phyloP scores from a whole-genome alignment of 2,888 invertebrate genomes.

The Uloborus plumipes region DNA sequence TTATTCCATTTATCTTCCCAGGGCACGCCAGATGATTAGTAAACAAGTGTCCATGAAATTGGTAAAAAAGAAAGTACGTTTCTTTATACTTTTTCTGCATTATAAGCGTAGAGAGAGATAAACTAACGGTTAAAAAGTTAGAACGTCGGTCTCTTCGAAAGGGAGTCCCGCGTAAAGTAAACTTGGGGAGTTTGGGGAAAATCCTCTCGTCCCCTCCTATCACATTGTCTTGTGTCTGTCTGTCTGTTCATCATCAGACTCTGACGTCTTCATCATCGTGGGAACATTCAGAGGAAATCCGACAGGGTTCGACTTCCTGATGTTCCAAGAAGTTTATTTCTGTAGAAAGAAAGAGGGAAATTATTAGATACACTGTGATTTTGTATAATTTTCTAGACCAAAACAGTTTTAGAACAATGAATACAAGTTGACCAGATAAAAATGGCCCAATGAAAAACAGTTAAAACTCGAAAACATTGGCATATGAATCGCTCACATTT shows the following conservation, averaged over 20 bases:
- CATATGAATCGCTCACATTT: constrained; percentile 10
- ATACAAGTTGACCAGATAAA: too few relatives aligned
- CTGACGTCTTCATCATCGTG: constrained; percentile 2
- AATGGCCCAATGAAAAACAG: too few relatives aligned
- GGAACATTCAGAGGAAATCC: constrained; percentile 27
- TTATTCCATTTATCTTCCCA: too few relatives aligned
- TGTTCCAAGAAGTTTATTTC: constrained; percentile 6
- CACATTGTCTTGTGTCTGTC: constrained; percentile 13
- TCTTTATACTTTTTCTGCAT: constrained; percentile 11
- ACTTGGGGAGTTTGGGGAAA: constrained; percentile 8
- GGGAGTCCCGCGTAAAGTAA: constrained; percentile 11
- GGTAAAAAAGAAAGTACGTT: constrained; percentile 23
- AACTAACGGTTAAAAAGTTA: constrained; percentile 23
- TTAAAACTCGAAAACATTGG: too few relatives aligned
- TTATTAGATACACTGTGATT: too few relatives aligned
- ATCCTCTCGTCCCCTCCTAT: constrained; percentile 7
- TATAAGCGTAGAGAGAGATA: constrained; percentile 24
- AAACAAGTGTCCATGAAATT: constrained; percentile 23
- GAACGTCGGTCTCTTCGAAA: not conserved
- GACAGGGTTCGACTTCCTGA: constrained; percentile 29
- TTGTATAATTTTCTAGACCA: too few relatives aligned
- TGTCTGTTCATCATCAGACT: not conserved
- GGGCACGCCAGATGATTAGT: constrained; percentile 12
- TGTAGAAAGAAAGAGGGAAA: not conserved
- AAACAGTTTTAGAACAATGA: too few relatives aligned